Evolutionary conservation across 2,113 vertebrate species (phyloP), one percentile per base, ranked within the genome.

Genomic region (Mesembrinibis cayennensis): DNA sequence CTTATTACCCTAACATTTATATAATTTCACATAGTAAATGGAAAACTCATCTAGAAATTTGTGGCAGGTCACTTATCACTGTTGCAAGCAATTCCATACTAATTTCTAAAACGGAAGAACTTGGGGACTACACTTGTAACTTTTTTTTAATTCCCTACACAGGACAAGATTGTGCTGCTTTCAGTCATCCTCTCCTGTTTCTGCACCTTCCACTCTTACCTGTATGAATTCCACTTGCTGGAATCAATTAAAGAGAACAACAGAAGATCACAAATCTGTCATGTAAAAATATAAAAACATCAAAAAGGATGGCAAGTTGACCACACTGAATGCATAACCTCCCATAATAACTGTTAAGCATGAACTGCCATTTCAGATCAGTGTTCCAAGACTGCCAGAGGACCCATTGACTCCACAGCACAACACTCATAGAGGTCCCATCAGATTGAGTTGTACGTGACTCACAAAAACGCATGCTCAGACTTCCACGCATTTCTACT

Each of bases 371-470:
- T 22, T 82, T 53, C 61, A 40, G 34, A 49, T 42, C 74, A 32
- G 18, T 9, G 47, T 55, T 74, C 65, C 52, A 53, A 55, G 71
- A 27, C 26, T 34, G 49, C 61, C 87, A 62, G n/a, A 87, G 58
- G 32, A 49, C 25, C 23, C 42, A 7, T 1, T 11, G 70, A 32
- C 30, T 63, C 52, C 34, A 12, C 6, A 63, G 58, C 79, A 84
- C 59, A 63, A 3, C 90, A 13, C 26, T n/a, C 32, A 11, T 0
- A 38, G 29, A 73, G 78, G 13, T 70, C n/a, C 36, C 70, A 53
- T 13, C 42, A n/a, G 18, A 44, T 3, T 5, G 2, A 59, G 34
- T 1, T 38, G 16, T 3, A 32, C 1, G 7, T 12, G 34, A 70
- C 55, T 71, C 80, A 49, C 9, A 3, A 71, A 89, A 79, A 53